These are phyloP conservation scores for Tapera naevia DNA, from an alignment of 2,797 vertebrate species.

Conservation along the genomic window DNA sequence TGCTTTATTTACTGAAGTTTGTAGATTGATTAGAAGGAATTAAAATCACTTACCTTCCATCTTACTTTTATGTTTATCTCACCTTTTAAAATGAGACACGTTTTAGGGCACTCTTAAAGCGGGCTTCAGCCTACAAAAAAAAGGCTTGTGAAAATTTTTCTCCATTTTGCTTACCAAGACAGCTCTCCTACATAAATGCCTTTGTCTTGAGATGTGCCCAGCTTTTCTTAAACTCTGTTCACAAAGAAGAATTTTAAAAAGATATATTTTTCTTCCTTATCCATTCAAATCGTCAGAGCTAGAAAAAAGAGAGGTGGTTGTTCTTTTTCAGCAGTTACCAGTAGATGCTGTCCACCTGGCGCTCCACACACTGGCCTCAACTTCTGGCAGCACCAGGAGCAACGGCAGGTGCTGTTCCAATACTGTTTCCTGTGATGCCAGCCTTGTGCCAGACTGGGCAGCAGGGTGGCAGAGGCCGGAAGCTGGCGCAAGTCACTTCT, in stretches of 20 bases:
- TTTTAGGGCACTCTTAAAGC: neutral
- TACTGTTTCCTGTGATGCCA: neutral
- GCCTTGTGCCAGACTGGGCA: neutral
- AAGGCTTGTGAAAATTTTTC: neutral
- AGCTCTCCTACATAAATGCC: neutral
- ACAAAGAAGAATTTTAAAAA: neutral
- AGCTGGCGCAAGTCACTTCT: neutral
- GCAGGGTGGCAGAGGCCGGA: neutral
- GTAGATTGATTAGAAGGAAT: constrained; percentile 31
- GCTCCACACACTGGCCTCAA: accelerated
- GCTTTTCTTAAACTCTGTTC: neutral
- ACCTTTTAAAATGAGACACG: neutral
- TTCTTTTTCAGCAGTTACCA: neutral
- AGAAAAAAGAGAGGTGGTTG: neutral
- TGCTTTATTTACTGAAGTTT: constrained; percentile 69
- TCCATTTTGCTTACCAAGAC: neutral
- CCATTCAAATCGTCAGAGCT: neutral
- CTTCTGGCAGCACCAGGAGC: neutral
- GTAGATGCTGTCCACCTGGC: accelerated
- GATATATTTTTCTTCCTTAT: neutral
- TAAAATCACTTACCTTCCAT: neutral
- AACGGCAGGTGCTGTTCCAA: neutral
- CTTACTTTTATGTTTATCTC: neutral
- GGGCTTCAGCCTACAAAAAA: neutral
- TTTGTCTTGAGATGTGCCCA: neutral